phyloP scores from a whole-genome alignment of 2,888 invertebrate species.

The Conus canariensis region DNA sequence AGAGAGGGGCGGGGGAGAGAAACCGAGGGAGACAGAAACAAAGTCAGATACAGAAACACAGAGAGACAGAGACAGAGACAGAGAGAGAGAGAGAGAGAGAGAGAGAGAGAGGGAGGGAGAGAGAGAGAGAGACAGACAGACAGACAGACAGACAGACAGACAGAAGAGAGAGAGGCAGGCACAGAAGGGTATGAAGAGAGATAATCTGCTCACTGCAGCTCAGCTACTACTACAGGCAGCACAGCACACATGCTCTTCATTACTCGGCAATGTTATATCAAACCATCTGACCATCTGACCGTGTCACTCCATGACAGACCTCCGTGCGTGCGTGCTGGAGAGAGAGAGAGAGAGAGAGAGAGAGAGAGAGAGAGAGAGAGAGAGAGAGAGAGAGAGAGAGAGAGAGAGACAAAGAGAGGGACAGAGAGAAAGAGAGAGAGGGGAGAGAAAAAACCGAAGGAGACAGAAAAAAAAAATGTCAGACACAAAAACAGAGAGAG shows the following conservation, averaged over 20 bases:
- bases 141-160: neutral
- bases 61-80: neutral
- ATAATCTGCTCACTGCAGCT: too few species aligned
- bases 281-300: too few species aligned
- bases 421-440: neutral
- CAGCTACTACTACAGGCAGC: too few species aligned
- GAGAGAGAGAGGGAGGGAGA: neutral
- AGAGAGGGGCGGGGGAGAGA: constrained; percentile 10
- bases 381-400: neutral
- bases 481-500: neutral
- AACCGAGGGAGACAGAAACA: neutral
- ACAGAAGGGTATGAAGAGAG: neutral
- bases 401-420: neutral
- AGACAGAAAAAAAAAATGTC: neutral
- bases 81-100: neutral
- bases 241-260: too few species aligned
- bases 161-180: neutral
- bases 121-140: constrained; percentile 1
- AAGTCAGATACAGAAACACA: neutral
- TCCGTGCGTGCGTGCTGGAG: neutral
- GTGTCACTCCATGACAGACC: too few species aligned
- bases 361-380: neutral
- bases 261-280: too few species aligned
- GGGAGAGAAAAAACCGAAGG: neutral
- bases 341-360: neutral